Evolutionary conservation across 2,888 invertebrate genomes (phyloP).

Genomic region (Caenorhabditis sp.): DNA sequence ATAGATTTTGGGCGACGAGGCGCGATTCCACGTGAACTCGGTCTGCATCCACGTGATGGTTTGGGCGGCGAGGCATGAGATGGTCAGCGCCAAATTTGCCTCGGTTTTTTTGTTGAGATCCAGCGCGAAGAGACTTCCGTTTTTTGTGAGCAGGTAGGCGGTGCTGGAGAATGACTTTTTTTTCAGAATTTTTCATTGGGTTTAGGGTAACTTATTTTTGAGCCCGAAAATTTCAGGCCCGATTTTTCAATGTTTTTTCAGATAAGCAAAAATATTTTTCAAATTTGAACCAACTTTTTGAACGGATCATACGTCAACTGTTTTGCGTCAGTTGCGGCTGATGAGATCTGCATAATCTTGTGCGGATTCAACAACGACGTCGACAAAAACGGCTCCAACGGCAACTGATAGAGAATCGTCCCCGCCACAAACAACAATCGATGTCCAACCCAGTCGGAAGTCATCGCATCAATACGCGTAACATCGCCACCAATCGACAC

Average conservation of each 20-base stretch:
- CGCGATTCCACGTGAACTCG: constrained; percentile 68
- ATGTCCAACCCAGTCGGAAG: constrained; percentile 69
- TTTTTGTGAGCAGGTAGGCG: constrained; percentile 66
- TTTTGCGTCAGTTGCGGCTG: constrained; percentile 67
- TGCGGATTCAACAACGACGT: constrained; percentile 59
- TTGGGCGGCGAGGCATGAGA: constrained; percentile 62
- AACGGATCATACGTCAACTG: constrained; percentile 70
- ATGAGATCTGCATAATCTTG: constrained; percentile 59
- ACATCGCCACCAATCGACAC: constrained; percentile 61
- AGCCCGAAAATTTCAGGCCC: no score
- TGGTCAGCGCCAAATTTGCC: constrained; percentile 59
- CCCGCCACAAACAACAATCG: constrained; percentile 62
- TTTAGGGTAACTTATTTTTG: no score
- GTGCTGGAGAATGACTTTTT: constrained; percentile 48
- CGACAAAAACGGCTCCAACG: constrained; percentile 64
- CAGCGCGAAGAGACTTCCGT: constrained; percentile 66
- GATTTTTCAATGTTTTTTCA: no score
- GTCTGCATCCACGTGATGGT: constrained; percentile 65
- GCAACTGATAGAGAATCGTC: constrained; percentile 49
- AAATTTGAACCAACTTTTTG: constrained; percentile 56
- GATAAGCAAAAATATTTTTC: not conserved
- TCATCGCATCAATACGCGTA: constrained; percentile 64
- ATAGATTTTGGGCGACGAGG: constrained; percentile 65
- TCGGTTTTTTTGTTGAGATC: constrained; percentile 61
- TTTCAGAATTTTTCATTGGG: no score